These are phyloP conservation scores for Peromyscus leucopus DNA, from an alignment of 2,113 vertebrate genomes.

Conservation along the genomic window DNA sequence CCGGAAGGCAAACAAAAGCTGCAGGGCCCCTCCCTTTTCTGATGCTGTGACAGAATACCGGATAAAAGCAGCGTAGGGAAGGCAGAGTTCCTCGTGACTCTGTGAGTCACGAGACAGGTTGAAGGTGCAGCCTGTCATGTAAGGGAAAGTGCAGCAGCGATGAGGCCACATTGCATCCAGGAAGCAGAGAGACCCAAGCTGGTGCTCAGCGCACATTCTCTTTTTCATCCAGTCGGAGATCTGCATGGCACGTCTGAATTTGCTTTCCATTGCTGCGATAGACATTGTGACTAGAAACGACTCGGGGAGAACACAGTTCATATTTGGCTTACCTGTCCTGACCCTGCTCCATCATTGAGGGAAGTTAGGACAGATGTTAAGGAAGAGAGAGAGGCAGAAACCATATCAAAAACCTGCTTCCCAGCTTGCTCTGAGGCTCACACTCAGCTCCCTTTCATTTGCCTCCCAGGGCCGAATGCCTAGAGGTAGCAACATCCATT, in stretches of 20 bases:
- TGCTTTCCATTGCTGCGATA: neutral
- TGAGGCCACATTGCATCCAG: neutral
- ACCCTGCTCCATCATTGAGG: neutral
- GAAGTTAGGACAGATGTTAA: neutral
- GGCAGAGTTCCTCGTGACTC: neutral
- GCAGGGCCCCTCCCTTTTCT: neutral
- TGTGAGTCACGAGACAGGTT: no score
- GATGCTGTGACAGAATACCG: neutral
- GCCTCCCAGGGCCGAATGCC: no score
- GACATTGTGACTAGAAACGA: neutral
- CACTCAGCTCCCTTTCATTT: neutral
- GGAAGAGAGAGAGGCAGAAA: neutral
- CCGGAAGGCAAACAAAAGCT: neutral
- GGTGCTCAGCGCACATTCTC: neutral
- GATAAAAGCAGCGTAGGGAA: neutral
- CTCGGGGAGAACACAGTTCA: neutral
- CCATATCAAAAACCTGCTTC: neutral
- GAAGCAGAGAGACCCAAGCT: neutral
- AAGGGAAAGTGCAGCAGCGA: neutral
- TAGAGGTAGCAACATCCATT: neutral
- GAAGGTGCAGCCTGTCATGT: neutral
- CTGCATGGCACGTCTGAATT: neutral
- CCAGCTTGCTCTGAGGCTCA: neutral
- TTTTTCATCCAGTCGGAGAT: neutral
- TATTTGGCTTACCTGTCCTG: neutral